Conservation (phyloP, 2,797 vertebrate species). For the Sebastiscus tertius region DNA sequence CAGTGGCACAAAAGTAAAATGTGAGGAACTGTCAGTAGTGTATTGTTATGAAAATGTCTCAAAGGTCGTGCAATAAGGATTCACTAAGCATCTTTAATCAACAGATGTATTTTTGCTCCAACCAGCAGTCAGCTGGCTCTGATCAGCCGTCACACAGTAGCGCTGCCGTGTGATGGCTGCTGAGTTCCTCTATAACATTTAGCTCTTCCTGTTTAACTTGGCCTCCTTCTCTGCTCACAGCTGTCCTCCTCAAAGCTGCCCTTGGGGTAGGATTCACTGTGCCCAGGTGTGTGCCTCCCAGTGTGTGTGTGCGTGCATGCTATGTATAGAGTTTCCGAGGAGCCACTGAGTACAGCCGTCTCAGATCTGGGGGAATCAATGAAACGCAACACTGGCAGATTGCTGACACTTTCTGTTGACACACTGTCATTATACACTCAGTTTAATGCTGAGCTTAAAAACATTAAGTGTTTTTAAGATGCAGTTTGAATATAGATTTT, state of each 20-base stretch:
- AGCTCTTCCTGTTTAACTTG: slow-evolving; percentile 36
- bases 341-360: slow-evolving; percentile 61
- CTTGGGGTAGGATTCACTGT: slow-evolving; percentile 54
- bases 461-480: background rate
- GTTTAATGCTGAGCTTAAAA: slow-evolving; percentile 9
- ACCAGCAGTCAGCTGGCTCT: background rate
- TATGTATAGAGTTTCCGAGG: slow-evolving; percentile 63
- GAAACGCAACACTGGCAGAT: slow-evolving; percentile 52
- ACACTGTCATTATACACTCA: slow-evolving; percentile 38
- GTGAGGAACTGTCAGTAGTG: background rate
- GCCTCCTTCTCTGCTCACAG: slow-evolving; percentile 27
- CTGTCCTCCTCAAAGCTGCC: slow-evolving; percentile 49
- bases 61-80: background rate
- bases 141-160: slow-evolving; percentile 10
- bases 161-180: background rate
- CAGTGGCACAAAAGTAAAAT: background rate
- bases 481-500: background rate
- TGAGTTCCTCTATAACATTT: slow-evolving; percentile 2
- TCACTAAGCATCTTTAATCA: background rate
- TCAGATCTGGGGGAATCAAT: slow-evolving; percentile 63
- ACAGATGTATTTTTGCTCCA: background rate
- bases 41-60: background rate
- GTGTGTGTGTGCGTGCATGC: background rate
- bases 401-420: slow-evolving; percentile 61
- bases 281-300: slow-evolving; percentile 63